These are phyloP conservation scores for Microdon myrmicae DNA, from an alignment of 2,888 invertebrate species.

Conservation along the genomic window DNA sequence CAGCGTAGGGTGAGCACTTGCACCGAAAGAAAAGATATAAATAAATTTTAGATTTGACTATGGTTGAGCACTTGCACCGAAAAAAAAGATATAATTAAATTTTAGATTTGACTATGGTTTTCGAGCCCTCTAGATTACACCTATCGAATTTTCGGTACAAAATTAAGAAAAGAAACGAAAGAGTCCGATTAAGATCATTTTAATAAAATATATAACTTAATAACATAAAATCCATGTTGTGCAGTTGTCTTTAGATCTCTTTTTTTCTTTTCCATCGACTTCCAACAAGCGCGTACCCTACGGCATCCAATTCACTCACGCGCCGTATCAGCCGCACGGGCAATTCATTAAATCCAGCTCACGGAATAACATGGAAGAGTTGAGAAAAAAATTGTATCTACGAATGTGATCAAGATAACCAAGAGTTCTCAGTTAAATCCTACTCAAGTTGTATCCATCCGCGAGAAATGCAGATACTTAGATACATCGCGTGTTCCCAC, in stretches of 20 bases:
- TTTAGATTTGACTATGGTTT: too few relatives aligned
- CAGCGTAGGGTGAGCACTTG: too few relatives aligned
- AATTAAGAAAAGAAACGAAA: not conserved
- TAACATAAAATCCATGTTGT: conserved; percentile 27
- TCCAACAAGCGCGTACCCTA: conserved; percentile 6
- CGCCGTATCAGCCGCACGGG: conserved; percentile 32
- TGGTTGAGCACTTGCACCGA: too few relatives aligned
- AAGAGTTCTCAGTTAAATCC: conserved; percentile 40
- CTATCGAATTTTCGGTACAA: too few relatives aligned
- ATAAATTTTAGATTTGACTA: too few relatives aligned
- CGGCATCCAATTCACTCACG: conserved; percentile 4
- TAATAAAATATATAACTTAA: conserved; percentile 36
- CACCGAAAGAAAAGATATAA: too few relatives aligned
- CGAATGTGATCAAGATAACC: conserved; percentile 47
- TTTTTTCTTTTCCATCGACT: not conserved
- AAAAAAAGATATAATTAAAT: too few relatives aligned
- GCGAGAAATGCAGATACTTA: conserved; percentile 44
- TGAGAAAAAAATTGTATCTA: conserved; percentile 32
- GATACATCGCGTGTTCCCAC: conserved; percentile 38
- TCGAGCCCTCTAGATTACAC: too few relatives aligned
- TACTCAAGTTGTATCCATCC: conserved; percentile 25
- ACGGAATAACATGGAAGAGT: conserved; percentile 23
- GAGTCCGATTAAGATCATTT: conserved; percentile 14
- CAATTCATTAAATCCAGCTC: conserved; percentile 41
- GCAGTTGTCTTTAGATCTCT: too few relatives aligned